Evolutionary conservation across 2,888 invertebrate genomes (phyloP).

Genomic region (Drosophila rellima): DNA sequence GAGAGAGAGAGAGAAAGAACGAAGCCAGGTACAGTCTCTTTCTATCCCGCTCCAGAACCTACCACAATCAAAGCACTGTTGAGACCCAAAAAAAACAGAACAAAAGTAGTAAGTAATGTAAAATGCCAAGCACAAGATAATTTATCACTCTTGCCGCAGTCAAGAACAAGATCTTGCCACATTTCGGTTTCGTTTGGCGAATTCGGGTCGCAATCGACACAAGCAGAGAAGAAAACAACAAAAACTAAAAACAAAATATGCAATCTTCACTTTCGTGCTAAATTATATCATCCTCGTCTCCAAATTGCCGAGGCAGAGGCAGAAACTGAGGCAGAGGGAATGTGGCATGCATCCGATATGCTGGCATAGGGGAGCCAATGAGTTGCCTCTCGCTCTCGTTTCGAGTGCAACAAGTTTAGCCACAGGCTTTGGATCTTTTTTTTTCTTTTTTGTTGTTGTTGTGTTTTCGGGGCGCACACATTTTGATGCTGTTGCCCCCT

Average conservation of each 20-base stretch:
- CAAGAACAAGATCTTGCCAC: constrained; percentile 29
- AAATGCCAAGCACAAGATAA: constrained; percentile 47
- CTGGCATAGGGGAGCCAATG: constrained; percentile 52
- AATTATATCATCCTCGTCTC: constrained; percentile 71
- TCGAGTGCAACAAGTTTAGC: constrained; percentile 73
- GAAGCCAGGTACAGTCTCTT: constrained; percentile 37
- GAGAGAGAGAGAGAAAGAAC: not conserved
- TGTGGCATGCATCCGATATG: constrained; percentile 35
- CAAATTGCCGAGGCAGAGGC: constrained; percentile 56
- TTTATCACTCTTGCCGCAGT: constrained; percentile 63
- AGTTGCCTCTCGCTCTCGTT: constrained; percentile 47
- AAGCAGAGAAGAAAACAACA: constrained; percentile 38
- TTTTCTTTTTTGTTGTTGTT: constrained; percentile 37
- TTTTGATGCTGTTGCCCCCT: constrained; percentile 64
- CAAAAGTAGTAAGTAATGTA: not conserved
- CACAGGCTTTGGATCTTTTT: constrained; percentile 43
- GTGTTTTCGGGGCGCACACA: constrained; percentile 67
- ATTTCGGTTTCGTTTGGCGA: constrained; percentile 78
- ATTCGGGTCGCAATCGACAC: constrained; percentile 57
- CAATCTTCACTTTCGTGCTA: constrained; percentile 79
- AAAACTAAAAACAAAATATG: not conserved
- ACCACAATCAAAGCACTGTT: constrained; percentile 71
- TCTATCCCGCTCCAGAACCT: constrained; percentile 41
- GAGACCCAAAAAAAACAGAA: constrained; percentile 48
- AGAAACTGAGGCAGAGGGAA: not conserved